Evolutionary conservation across 2,888 invertebrate genomes (phyloP), one percentile per base, ranked within the genome.

Genomic region (Agonopterix alstromeriana): DNA sequence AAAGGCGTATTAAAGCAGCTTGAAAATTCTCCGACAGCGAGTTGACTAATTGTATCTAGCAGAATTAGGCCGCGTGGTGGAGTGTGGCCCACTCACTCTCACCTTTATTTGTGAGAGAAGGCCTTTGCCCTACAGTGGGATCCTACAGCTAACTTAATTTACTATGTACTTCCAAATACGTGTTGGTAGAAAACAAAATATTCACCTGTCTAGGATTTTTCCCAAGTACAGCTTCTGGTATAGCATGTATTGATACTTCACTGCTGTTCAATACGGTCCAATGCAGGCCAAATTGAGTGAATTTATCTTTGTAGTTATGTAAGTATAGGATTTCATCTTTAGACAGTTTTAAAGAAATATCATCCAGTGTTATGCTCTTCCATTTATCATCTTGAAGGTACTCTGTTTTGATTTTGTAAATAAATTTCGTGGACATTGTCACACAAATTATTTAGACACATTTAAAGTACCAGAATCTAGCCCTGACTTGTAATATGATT

Each of bases 181-280:
- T 17, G 2, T 17, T 17, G 4, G 17, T 17, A 17, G 17, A 3
- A 17, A 17, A 17, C 11, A 11, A 36, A 12, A 8, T 44, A 36
- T 10, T 46, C 79, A 91, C 91, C 77, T 89, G 85, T 70, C 89
- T 90, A 45, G 76, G 74, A 61, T 88, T 81, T 73, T 90, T 90
- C 36, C 90, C 90, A 36, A 89, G 68, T 53, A 94, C 84, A 58
- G 93, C 94, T 53, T 87, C 73, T n/a, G 94, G 94, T 53, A 93
- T 89, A 48, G 86, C 70, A 51, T 65, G 75, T 49, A 94, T 65
- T 9, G 72, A 68, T 35, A 93, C 63, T 53, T 77, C 77, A 45
- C 68, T 67, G 12, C 82, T 67, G 49, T 74, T 74, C n/a, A 74
- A 43, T 56, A 82, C 70, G 48, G 65, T 77, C 74, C 91, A 89